Percentiles rank a stretch among this genome's conserved stretches.
These are phyloP conservation scores for Stegodyphus dumicola DNA, from an alignment of 1,140 invertebrate genomes.

Conservation along the genomic window DNA sequence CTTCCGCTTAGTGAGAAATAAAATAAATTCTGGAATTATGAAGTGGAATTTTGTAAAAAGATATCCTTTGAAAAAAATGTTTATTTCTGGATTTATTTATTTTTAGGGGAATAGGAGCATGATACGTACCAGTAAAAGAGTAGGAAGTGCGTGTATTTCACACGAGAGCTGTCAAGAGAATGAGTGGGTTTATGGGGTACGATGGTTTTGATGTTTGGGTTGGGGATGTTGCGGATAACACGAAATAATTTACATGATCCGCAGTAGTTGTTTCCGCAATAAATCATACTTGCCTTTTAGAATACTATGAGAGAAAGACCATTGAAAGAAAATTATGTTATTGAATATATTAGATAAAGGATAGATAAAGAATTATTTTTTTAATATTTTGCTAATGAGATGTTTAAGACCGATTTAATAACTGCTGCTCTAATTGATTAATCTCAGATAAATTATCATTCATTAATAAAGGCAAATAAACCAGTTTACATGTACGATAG, in stretches of 20 bases:
- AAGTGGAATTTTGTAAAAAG: too few species aligned
- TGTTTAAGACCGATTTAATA: too few species aligned
- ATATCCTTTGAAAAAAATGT: not conserved
- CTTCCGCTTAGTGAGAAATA: not conserved
- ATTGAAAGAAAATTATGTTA: too few species aligned
- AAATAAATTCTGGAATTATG: not conserved
- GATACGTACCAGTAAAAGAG: not conserved
- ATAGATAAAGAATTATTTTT: too few species aligned
- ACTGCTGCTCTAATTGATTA: too few species aligned
- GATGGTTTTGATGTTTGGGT: not conserved
- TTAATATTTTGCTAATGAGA: too few species aligned
- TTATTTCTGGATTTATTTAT: not conserved
- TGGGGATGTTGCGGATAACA: not conserved
- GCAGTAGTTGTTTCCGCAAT: conserved; percentile 2
- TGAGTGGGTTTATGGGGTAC: conserved; percentile 21
- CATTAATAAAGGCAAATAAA: too few species aligned
- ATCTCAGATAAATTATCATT: too few species aligned
- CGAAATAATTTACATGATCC: not conserved
- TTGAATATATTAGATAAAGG: too few species aligned
- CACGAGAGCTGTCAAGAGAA: not conserved
- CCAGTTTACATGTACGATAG: too few species aligned
- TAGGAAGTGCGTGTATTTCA: not conserved
- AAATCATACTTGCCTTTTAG: not conserved
- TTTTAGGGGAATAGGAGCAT: not conserved
- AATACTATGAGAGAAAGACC: too few species aligned